A percentile compares a stretch with the other conserved stretches of the same genome.
Conservation (phyloP, 64 coral and sea anemone species). For the Actinia tenebrosa region DNA sequence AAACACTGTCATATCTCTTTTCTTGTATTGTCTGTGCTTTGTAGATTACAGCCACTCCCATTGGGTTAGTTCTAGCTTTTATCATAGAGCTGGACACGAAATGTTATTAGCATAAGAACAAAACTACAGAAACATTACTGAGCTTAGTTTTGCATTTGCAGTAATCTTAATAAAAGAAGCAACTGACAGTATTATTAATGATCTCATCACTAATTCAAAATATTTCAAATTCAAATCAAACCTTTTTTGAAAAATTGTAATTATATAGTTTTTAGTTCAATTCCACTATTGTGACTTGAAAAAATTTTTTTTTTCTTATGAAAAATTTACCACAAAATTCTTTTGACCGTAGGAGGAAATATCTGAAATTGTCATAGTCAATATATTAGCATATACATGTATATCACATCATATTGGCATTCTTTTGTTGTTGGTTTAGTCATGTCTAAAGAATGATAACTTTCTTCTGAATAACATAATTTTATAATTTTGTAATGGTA, state of each 20-base stretch:
- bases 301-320: too few species aligned
- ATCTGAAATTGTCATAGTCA: background rate
- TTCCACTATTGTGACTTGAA: too few species aligned
- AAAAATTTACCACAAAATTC: too few species aligned
- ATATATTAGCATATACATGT: background rate
- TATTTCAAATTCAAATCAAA: background rate
- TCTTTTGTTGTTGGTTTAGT: background rate
- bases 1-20: background rate
- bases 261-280: too few species aligned
- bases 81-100: background rate
- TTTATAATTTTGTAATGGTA: background rate
- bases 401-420: background rate
- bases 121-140: too few species aligned
- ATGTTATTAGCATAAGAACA: too few species aligned
- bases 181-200: background rate
- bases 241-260: background rate
- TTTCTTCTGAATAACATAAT: background rate
- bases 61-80: background rate
- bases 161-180: too few species aligned
- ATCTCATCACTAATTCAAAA: background rate
- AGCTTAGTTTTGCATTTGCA: too few species aligned
- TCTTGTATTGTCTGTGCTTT: background rate
- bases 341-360: background rate
- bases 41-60: background rate
- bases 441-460: background rate